Evolutionary conservation across 2,113 vertebrate genomes (phyloP).

Genomic region (Vidua macroura): DNA sequence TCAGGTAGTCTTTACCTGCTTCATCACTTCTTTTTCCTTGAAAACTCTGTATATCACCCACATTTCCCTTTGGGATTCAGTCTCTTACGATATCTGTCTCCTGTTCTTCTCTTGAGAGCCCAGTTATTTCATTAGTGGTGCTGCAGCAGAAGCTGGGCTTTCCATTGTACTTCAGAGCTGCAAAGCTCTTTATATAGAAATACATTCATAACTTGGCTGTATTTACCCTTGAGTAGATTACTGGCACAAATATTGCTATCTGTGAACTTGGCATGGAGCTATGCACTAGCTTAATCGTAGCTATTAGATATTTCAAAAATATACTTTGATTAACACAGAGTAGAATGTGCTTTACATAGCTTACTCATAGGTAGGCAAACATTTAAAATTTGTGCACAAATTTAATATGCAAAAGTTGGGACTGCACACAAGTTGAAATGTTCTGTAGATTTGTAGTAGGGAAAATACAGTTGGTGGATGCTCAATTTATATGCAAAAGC

Average conservation of each 20-base stretch:
- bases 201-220: neutral
- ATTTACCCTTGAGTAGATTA: neutral
- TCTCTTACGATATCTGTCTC: neutral
- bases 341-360: neutral
- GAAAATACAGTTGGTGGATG: neutral
- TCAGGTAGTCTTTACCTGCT: constrained; percentile 7
- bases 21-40: constrained; percentile 20
- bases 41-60: neutral
- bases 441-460: neutral
- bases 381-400: neutral
- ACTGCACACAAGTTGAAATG: neutral
- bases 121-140: neutral
- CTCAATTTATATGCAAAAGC: neutral
- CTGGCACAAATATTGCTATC: neutral
- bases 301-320: neutral
- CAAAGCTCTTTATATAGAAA: neutral
- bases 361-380: neutral
- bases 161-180: neutral
- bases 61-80: neutral
- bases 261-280: neutral
- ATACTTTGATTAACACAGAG: neutral
- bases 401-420: neutral
- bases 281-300: neutral
- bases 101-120: neutral
- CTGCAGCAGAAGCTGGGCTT: neutral